Base-by-base conservation (phyloP, 92 coral and sea anemone genomes). In the Ricordea florida region DNA sequence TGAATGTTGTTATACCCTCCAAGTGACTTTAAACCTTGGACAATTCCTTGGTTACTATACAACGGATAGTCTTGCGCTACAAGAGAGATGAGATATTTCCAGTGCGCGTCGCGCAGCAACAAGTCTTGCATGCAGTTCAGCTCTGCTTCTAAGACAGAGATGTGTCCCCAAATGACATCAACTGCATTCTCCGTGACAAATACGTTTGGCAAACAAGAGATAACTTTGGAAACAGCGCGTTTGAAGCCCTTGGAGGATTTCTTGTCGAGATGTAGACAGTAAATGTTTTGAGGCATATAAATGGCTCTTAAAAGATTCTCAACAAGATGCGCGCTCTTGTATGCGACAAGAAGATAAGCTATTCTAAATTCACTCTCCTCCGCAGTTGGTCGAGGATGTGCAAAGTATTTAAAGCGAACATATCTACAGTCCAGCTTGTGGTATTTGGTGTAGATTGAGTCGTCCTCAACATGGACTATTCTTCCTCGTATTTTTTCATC, bases 41-140 rank as follows among this genome's bases (percentile, higher is more conserved):
- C 93, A 56, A 88, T 66, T 17, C 80, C 83, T 13, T 72, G 61
- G 40, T 88, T 88, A n/a, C 81, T 70, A 49, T 71, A 76, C n/a
- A 88, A 70, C 6, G 93, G 93, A 69, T 77, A 78, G 26, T 88
- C 93, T 45, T 88, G 93, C 21, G 82, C 93, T 6, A 81, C 57
- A 17, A 88, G 27, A 26, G 72, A 82, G 33, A 83, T 88, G 17
- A 85, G 78, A 64, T 88, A 88, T 66, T 83, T 88, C 93, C 93
- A 88, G 10, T 30, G 43, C 21, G 67, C 76, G 15, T 41, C 35
- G 40, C 82, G 49, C 16, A 38, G 37, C 14, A 57, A 20, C n/a
- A 88, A 82, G 45, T 88, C 89, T 15, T 62, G 47, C 86, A 88
- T 78, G 66, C 93, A 88, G 26, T 35, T 60, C 22, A 88, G 33